Evolutionary conservation across 2,113 vertebrate species (phyloP).

Genomic region (Ceratotherium simum): DNA sequence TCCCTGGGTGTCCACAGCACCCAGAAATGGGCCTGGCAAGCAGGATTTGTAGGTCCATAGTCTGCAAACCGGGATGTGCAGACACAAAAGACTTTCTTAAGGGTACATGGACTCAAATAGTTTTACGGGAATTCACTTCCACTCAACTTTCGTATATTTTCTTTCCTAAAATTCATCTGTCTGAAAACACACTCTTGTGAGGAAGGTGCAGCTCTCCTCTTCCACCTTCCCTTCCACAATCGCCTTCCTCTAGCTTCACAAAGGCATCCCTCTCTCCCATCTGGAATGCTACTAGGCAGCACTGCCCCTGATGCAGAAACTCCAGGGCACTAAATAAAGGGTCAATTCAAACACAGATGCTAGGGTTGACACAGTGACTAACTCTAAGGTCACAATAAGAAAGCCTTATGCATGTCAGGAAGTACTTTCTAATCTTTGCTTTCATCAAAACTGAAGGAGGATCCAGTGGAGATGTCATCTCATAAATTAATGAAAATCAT

Average conservation of each 20-base stretch:
- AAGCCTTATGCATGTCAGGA: not conserved
- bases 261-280: not conserved
- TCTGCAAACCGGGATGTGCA: not conserved
- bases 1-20: not conserved
- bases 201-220: not conserved
- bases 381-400: not conserved
- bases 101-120: not conserved
- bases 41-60: not conserved
- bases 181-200: not conserved
- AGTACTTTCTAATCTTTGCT: not conserved
- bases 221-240: not conserved
- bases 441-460: not conserved
- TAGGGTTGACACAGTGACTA: not conserved
- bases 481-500: not conserved
- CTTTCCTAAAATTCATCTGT: not conserved
- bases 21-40: not conserved
- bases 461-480: not conserved
- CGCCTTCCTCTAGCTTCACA: not conserved
- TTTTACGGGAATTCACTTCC: not conserved
- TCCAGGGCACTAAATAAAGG: not conserved
- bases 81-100: not conserved
- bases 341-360: not conserved
- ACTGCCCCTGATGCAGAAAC: too few species aligned
- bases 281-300: not conserved
- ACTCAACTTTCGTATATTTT: not conserved